Evolutionary conservation across 2,113 vertebrate genomes (phyloP), one percentile per base, ranked within the genome.

Genomic region (Tiliqua scincoides): DNA sequence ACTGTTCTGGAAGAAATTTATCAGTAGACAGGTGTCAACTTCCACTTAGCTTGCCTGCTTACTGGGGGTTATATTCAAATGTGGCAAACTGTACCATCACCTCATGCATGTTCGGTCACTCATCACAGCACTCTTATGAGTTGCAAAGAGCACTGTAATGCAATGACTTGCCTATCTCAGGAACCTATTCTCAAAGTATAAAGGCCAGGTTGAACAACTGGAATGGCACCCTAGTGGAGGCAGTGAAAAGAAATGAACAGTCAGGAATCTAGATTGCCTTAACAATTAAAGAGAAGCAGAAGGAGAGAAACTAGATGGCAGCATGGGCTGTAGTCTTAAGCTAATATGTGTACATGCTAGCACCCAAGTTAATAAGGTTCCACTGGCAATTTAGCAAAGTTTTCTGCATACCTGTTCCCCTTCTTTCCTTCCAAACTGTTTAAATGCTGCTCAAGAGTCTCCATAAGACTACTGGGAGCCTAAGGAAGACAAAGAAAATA

Each of bases 341-440:
- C 4, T 10, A 48, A 2, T n/a, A 57, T 57, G 54, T 32, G 32
- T 37, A 8, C 17, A 57, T 63, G 18, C 20, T 25, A 12, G 27
- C n/a, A 62, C 14, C 52, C n/a, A 61, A 32, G 10, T 21, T 77
- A 48, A 9, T 67, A 77, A 20, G 30, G 18, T 77, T 57, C 52
- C 20, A 6, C 9, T 32, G 52, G 17, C 17, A 43, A 17, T 43
- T 18, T 14, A 43, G 14, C 37, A 80, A 35, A 15, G 2, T 32
- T 14, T 20, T 37, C 18, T 87, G 88, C 93, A 0, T 96, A 99
- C 99, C 96, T 97, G 95, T 96, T 97, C 90, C 97, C 97, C 94
- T 99, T 99, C 94, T 98, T 99, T 88, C 99, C 99, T 96, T 99
- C 99, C 95, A 99, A 96, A n/a, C 97, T 99, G 95, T 99, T 99